Conservation (phyloP, 2,888 invertebrate genomes). For the Lysandra coridon region DNA sequence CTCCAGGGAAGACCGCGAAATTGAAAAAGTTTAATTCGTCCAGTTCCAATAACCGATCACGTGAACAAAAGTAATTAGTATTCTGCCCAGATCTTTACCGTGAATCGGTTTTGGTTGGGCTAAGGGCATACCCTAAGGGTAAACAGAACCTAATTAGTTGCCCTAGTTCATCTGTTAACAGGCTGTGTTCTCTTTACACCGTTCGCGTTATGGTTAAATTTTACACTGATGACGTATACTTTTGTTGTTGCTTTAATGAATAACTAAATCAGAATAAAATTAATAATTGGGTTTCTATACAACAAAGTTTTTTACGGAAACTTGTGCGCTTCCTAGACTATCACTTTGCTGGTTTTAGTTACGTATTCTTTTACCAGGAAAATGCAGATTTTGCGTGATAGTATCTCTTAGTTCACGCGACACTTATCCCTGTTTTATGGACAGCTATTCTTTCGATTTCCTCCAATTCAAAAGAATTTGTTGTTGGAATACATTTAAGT, state of each 20-base stretch:
- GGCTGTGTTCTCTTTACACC: too few relatives aligned
- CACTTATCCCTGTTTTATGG: background rate
- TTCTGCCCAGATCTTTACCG: background rate
- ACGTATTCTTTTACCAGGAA: background rate
- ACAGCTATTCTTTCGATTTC: background rate
- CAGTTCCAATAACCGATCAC: slow-evolving; percentile 46
- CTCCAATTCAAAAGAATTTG: background rate
- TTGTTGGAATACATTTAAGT: background rate
- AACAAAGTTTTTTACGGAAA: too few relatives aligned
- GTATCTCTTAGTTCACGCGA: background rate
- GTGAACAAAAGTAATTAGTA: slow-evolving; percentile 2
- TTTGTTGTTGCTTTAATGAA: too few relatives aligned
- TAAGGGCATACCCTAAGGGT: too few relatives aligned
- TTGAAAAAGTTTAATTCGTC: slow-evolving; percentile 64
- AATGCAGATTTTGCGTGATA: background rate
- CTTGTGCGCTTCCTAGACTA: background rate
- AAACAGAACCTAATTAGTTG: background rate
- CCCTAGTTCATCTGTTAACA: too few relatives aligned
- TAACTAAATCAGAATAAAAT: too few relatives aligned
- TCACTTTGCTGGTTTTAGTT: background rate
- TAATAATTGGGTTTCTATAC: too few relatives aligned
- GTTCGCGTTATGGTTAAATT: too few relatives aligned
- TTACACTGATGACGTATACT: too few relatives aligned
- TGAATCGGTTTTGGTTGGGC: background rate
- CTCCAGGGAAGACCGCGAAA: slow-evolving; percentile 45